phyloP scores from a whole-genome alignment of 2,797 vertebrate species.

The Malurus splendens region DNA sequence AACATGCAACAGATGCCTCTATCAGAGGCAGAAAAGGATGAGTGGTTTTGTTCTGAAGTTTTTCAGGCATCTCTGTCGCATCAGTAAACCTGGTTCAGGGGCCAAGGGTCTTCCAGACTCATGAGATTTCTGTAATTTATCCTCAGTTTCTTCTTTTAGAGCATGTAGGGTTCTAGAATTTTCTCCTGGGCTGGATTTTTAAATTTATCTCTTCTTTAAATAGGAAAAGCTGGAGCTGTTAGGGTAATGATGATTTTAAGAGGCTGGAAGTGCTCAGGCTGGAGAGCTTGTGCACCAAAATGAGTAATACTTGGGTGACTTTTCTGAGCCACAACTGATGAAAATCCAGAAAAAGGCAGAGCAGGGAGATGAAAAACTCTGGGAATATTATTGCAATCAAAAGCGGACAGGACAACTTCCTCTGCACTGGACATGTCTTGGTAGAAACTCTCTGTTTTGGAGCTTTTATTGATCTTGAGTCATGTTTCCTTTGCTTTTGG shows the following conservation, averaged over 20 bases:
- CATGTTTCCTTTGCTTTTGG: background rate
- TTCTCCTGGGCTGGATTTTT: background rate
- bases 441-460: background rate
- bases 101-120: background rate
- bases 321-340: background rate
- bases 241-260: background rate
- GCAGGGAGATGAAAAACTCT: background rate
- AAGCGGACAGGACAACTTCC: background rate
- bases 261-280: background rate
- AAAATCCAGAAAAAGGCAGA: background rate
- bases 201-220: background rate
- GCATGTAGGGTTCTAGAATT: background rate
- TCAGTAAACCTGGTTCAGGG: background rate
- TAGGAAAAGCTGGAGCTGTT: background rate
- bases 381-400: background rate
- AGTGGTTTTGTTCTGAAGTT: background rate
- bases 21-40: background rate
- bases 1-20: background rate
- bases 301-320: background rate
- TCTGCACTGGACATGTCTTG: fast-evolving
- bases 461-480: background rate
- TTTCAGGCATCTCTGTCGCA: background rate
- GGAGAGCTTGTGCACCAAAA: background rate
- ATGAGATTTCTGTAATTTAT: background rate
- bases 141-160: background rate